Conservation (phyloP, 1,140 invertebrate genomes). For the Caerostris extrusa region DNA sequence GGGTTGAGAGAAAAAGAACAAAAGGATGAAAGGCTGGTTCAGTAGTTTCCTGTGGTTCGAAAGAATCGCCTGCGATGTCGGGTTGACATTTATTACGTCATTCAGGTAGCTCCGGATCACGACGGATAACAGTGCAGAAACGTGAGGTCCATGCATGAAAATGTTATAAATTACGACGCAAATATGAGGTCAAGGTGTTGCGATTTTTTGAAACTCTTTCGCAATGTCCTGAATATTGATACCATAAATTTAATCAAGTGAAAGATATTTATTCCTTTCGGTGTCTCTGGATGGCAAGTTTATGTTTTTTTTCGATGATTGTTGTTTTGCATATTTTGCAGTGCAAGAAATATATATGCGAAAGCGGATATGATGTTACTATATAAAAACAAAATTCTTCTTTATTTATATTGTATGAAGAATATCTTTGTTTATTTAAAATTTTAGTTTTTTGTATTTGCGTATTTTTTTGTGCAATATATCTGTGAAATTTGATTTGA, state of each 20-base stretch:
- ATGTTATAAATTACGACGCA: constrained; percentile 56
- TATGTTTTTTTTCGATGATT: background rate
- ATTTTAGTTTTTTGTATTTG: background rate
- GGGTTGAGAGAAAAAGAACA: background rate
- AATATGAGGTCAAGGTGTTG: constrained; percentile 48
- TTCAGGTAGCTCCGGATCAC: constrained; percentile 44
- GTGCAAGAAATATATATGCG: background rate
- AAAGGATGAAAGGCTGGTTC: background rate
- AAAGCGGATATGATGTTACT: background rate
- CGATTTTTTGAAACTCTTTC: background rate
- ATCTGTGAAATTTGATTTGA: no score
- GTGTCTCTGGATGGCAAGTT: background rate
- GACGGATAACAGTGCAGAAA: constrained; percentile 35
- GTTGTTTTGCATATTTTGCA: background rate
- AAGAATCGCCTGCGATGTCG: constrained; percentile 18
- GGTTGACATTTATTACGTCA: constrained; percentile 71
- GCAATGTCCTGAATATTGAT: constrained; percentile 8
- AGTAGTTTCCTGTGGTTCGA: background rate
- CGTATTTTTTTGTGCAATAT: no score
- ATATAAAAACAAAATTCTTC: no score
- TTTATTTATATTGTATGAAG: no score
- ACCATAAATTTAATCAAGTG: constrained; percentile 12
- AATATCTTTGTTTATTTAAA: background rate
- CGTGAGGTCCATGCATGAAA: constrained; percentile 40
- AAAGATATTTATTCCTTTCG: background rate